Conservation (phyloP, 2,797 vertebrate species). For the Sciaenops ocellatus region DNA sequence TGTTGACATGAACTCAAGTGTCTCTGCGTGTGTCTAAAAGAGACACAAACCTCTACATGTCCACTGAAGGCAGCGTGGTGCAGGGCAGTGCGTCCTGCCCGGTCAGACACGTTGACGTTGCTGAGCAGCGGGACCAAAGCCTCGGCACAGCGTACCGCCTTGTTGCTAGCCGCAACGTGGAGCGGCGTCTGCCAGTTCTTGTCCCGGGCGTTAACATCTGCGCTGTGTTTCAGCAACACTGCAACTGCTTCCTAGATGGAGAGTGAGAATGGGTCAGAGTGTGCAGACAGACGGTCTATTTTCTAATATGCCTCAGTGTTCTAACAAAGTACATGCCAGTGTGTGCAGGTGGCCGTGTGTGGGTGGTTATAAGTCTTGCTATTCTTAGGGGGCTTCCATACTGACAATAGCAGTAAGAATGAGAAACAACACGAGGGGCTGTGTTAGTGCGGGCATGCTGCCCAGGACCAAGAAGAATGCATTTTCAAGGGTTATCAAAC, state of each 20-base stretch:
- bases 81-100: constrained; percentile 93
- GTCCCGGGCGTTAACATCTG: constrained; percentile 96
- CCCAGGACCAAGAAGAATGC: constrained; percentile 32
- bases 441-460: constrained; percentile 28
- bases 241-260: constrained; percentile 91
- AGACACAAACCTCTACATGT: constrained; percentile 90
- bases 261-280: constrained; percentile 14
- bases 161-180: constrained; percentile 95
- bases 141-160: constrained; percentile 95
- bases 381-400: constrained; percentile 49
- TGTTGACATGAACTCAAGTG: neutral
- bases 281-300: constrained; percentile 18
- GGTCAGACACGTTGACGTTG: constrained; percentile 96
- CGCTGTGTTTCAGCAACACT: constrained; percentile 95
- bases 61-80: constrained; percentile 98
- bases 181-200: constrained; percentile 99
- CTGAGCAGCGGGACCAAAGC: constrained; percentile 94
- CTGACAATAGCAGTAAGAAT: constrained; percentile 36
- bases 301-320: constrained; percentile 4
- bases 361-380: constrained; percentile 43
- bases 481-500: constrained; percentile 38
- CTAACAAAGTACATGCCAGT: constrained; percentile 11
- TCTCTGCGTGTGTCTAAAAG: neutral
- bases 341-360: constrained; percentile 45
- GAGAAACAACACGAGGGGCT: constrained; percentile 19